Conservation (phyloP, 2,888 invertebrate genomes). For the Galerucella pusilla region DNA sequence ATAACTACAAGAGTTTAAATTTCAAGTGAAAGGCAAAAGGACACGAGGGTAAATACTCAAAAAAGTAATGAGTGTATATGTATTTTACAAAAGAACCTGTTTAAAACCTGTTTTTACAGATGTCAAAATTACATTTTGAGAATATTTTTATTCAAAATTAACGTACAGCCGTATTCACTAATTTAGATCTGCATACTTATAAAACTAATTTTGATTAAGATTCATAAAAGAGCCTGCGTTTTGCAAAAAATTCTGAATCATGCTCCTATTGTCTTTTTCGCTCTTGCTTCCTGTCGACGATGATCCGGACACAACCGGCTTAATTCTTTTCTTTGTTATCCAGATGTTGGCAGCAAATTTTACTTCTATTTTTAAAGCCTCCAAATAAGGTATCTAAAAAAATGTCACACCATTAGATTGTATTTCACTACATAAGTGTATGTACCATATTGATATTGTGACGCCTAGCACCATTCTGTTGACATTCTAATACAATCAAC, state of each 20-base stretch:
- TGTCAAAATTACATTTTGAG: no score
- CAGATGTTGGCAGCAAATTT: constrained; percentile 78
- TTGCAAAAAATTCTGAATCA: constrained; percentile 49
- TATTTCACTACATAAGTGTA: no score
- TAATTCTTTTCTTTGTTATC: constrained; percentile 76
- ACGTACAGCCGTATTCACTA: neutral
- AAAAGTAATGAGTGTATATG: no score
- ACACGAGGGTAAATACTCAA: no score
- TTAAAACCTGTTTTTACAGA: no score
- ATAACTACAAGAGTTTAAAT: no score
- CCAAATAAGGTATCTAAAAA: constrained; percentile 73
- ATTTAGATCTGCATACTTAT: neutral
- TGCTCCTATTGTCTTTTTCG: constrained; percentile 54
- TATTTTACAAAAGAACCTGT: no score
- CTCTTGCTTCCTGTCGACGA: constrained; percentile 55
- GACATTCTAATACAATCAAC: no score
- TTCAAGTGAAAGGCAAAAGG: no score
- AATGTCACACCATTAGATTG: neutral
- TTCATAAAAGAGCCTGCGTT: constrained; percentile 51
- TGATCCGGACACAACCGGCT: constrained; percentile 50
- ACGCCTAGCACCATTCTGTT: no score
- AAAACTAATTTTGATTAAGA: constrained; percentile 48
- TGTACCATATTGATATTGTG: no score
- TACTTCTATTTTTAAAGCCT: constrained; percentile 77
- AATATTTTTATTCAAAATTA: no score